phyloP scores from a whole-genome alignment of 2,797 vertebrate species.

The Microchirus variegatus region DNA sequence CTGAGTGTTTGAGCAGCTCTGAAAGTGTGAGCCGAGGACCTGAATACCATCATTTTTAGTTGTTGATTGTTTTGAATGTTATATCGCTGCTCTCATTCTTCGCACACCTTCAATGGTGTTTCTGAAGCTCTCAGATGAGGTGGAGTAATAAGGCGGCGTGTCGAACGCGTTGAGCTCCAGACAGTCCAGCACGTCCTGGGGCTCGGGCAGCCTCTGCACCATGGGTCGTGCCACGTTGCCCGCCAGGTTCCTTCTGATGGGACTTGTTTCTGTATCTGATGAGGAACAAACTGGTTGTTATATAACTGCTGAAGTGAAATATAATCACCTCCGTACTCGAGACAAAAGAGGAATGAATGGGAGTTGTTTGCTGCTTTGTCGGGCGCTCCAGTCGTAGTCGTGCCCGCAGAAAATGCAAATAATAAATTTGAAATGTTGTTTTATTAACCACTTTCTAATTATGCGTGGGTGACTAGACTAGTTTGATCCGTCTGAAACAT shows the following conservation, averaged over 20 bases:
- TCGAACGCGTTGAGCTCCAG: slow-evolving; percentile 91
- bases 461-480: slow-evolving; percentile 36
- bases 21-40: slow-evolving; percentile 19
- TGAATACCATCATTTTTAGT: not conserved
- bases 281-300: not conserved
- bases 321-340: slow-evolving; percentile 3
- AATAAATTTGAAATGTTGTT: slow-evolving; percentile 50
- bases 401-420: slow-evolving; percentile 28
- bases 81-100: slow-evolving; percentile 6
- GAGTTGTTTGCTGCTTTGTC: slow-evolving; percentile 1
- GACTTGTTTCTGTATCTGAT: slow-evolving; percentile 87
- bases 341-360: not conserved
- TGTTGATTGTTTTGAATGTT: not conserved
- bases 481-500: slow-evolving; percentile 62
- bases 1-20: slow-evolving; percentile 26
- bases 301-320: not conserved
- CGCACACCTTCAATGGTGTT: slow-evolving; percentile 92
- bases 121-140: slow-evolving; percentile 94
- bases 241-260: slow-evolving; percentile 92
- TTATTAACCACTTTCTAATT: slow-evolving; percentile 54
- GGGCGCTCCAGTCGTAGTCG: slow-evolving; percentile 4
- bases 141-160: slow-evolving; percentile 95
- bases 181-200: slow-evolving; percentile 89
- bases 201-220: slow-evolving; percentile 92
- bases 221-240: slow-evolving; percentile 92